Evolutionary conservation across 2,797 vertebrate genomes (phyloP), one percentile per base, ranked within the genome.

Genomic region (Alosa sapidissima): DNA sequence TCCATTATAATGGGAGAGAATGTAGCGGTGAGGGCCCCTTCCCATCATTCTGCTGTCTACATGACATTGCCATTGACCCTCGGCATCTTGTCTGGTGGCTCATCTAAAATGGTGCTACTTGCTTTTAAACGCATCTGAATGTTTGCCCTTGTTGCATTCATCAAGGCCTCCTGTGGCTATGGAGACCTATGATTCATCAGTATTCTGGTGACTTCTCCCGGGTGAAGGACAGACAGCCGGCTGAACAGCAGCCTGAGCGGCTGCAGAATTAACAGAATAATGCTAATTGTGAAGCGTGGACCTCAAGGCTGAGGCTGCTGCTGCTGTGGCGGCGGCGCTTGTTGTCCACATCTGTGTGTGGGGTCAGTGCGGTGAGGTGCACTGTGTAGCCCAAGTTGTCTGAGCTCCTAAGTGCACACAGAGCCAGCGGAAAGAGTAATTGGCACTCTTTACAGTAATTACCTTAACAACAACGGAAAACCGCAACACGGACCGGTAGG

Each of bases 401-500:
- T 49, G 81, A 83, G 81, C 72, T 36, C 52, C 47, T 9, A 55
- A 81, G 81, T 28, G 45, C 83, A 58, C 87, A 84, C 75, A 65
- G 68, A 41, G 82, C 81, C 60, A 51, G 83, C 84, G 65, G 81
- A 81, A 81, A 85, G 36, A 84, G 88, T 85, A 88, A 88, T 87
- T 87, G 84, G 62, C 83, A 87, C 81, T 82, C 75, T 86, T 91
- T 86, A 84, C 72, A 83, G 85, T 91, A 91, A 93, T 93, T 91
- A 91, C 87, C 83, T 78, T 24, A 82, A 89, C 87, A 89, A 82
- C 87, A 88, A 89, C 83, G 83, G 36, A 36, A 41, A 41, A 45
- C 13, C 68, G 6, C 14, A 75, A 45, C 36, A 75, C 36, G 11
- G 45, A 75, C 36, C 68, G 16, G 33, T 62, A 24, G 58, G 58